Conservation (phyloP, 35 echinoderm and acorn worm genomes). For the Heliocidaris erythrogramma region DNA sequence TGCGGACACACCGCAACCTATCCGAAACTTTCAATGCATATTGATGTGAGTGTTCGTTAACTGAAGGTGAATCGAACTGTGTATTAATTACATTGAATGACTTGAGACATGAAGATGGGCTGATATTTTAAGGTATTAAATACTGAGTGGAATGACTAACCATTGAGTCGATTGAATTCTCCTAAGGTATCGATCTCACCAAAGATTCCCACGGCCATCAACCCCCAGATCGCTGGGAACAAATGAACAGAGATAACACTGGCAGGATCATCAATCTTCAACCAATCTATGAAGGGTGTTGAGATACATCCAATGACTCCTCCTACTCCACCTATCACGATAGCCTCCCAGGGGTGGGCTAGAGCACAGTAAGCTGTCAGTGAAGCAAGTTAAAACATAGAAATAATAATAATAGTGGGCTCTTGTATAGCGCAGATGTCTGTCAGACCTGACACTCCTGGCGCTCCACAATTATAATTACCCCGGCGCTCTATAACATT, state of each 20-base stretch:
- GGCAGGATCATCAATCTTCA: constrained; percentile 86
- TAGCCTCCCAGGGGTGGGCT: constrained; percentile 76
- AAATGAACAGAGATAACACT: constrained; percentile 87
- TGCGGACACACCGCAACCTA: too few species aligned
- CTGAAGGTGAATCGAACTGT: too few species aligned
- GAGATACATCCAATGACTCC: constrained; percentile 64
- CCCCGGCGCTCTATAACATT: too few species aligned
- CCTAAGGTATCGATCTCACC: constrained; percentile 69
- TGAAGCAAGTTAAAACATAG: neutral
- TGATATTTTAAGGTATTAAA: too few species aligned
- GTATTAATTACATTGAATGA: too few species aligned
- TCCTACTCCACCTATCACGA: constrained; percentile 77
- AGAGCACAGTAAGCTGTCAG: constrained; percentile 84
- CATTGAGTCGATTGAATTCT: constrained; percentile 54
- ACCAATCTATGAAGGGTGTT: constrained; percentile 51
- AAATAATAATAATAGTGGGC: neutral
- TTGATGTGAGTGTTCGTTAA: too few species aligned
- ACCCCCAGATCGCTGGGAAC: constrained; percentile 73
- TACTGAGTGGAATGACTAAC: constrained; percentile 29
- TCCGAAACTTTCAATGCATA: too few species aligned
- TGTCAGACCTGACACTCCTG: too few species aligned
- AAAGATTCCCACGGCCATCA: constrained; percentile 86
- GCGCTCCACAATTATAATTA: too few species aligned
- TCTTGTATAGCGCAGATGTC: neutral
- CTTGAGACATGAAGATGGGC: too few species aligned